These are phyloP conservation scores for Peribatodes rhomboidaria DNA, from an alignment of 2,888 invertebrate genomes.

Conservation along the genomic window DNA sequence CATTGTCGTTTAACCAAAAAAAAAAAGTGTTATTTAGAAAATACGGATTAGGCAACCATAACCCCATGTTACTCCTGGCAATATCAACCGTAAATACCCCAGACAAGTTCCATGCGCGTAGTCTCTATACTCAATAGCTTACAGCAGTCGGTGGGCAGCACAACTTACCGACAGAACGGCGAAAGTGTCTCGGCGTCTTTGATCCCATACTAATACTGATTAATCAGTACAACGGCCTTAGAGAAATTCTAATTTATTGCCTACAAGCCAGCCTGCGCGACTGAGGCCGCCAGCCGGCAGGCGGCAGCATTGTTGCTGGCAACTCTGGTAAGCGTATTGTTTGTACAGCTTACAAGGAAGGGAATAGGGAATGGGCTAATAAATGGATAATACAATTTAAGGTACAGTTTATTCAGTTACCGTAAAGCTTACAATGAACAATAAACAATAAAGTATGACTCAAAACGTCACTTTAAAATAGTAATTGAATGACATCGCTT, in stretches of 20 bases:
- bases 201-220: slow-evolving; percentile 67
- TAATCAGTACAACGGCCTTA: slow-evolving; percentile 59
- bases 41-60: no score
- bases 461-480: neutral
- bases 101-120: slow-evolving; percentile 4
- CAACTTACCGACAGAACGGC: slow-evolving; percentile 65
- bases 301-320: slow-evolving; percentile 21
- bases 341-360: slow-evolving; percentile 5
- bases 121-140: slow-evolving; percentile 29
- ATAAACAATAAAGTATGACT: no score
- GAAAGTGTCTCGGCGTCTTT: slow-evolving; percentile 73
- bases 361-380: neutral
- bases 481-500: no score
- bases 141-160: slow-evolving; percentile 59
- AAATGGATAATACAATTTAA: neutral
- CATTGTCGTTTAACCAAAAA: no score
- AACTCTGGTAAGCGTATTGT: slow-evolving; percentile 1
- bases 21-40: no score
- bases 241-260: slow-evolving; percentile 69
- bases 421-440: no score
- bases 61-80: neutral
- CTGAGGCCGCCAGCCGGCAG: slow-evolving; percentile 6
- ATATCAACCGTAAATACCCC: no score
- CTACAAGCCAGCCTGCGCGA: slow-evolving; percentile 10
- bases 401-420: no score